These are phyloP conservation scores for Octopus bimaculoides DNA, from an alignment of 1,140 invertebrate species.

Conservation along the genomic window DNA sequence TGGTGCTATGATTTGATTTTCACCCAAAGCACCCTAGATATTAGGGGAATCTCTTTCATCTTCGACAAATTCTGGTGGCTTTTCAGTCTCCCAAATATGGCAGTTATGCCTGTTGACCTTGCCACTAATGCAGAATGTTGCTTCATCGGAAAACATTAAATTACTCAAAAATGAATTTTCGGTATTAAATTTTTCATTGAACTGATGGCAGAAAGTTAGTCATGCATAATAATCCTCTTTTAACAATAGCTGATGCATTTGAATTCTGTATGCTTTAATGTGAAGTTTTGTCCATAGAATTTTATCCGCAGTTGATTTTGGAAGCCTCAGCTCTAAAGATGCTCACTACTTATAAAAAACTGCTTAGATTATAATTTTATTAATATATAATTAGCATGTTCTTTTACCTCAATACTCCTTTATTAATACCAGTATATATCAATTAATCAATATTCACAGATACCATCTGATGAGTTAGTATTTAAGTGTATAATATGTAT, in stretches of 20 bases:
- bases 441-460: too few relatives aligned
- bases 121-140: not conserved
- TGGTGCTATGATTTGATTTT: not conserved
- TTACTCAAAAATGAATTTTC: not conserved
- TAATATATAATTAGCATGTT: too few relatives aligned
- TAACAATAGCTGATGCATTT: not conserved
- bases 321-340: too few relatives aligned
- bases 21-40: not conserved
- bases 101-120: not conserved
- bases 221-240: not conserved
- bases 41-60: not conserved
- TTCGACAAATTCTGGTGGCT: not conserved
- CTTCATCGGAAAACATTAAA: not conserved
- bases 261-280: conserved; percentile 3
- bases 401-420: too few relatives aligned
- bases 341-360: too few relatives aligned
- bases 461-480: too few relatives aligned
- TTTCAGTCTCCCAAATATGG: conserved; percentile 1
- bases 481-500: too few relatives aligned
- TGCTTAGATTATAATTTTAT: too few relatives aligned
- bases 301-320: not conserved
- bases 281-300: not conserved
- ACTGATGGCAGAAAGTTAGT: not conserved
- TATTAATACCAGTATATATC: too few relatives aligned
- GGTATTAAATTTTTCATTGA: not conserved